Conservation (phyloP, 2,113 vertebrate genomes). For the Pelecanoides urinatrix region DNA sequence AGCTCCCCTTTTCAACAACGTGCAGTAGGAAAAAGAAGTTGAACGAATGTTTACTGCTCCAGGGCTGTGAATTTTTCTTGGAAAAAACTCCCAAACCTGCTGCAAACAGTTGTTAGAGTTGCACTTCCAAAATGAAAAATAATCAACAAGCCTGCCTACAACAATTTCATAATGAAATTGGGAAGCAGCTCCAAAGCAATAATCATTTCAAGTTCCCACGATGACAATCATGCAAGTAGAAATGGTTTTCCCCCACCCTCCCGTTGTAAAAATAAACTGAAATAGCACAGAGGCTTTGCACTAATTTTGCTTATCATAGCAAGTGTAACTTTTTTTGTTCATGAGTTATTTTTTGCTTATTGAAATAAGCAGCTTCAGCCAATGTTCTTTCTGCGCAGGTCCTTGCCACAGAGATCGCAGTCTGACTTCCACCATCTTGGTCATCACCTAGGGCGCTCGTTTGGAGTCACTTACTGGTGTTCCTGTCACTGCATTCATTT, state of each 20-base stretch:
- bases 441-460: not conserved
- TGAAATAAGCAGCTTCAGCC: not conserved
- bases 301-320: not conserved
- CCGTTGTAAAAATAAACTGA: not conserved
- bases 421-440: not conserved
- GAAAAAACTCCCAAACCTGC: not conserved
- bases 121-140: not conserved
- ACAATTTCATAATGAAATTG: not conserved
- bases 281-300: not conserved
- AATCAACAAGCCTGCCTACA: not conserved
- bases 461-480: not conserved
- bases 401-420: not conserved
- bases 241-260: rapidly evolving
- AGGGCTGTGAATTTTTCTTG: not conserved
- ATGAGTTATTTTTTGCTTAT: not conserved
- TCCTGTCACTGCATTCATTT: not conserved
- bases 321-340: not conserved
- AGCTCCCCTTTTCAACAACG: not conserved
- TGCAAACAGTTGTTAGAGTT: not conserved
- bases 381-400: not conserved
- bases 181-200: not conserved
- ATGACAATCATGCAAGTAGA: not conserved
- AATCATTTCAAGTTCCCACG: not conserved
- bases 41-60: not conserved
- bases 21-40: not conserved